Conservation (phyloP, 2,888 invertebrate species). For the Scaptomyza flava region DNA sequence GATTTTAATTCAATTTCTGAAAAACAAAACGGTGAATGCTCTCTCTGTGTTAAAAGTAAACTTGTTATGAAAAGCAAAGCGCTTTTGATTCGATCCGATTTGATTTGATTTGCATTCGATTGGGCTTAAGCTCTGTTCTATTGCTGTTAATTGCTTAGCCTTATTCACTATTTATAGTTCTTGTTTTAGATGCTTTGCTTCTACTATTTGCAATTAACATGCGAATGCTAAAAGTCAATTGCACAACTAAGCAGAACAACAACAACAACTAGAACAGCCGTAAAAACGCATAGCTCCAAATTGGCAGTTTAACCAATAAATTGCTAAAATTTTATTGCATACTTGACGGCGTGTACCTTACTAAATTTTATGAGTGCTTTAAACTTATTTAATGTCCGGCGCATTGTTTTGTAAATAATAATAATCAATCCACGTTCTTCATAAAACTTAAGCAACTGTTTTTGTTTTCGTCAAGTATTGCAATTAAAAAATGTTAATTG, state of each 20-base stretch:
- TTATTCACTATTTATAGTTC: background rate
- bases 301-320: conserved; percentile 28
- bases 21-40: conserved; percentile 16
- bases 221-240: conserved; percentile 7
- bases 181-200: conserved; percentile 25
- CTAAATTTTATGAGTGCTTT: background rate
- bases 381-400: background rate
- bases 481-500: conserved; percentile 17
- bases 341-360: conserved; percentile 29
- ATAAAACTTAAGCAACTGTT: conserved; percentile 11
- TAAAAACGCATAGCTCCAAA: conserved; percentile 8
- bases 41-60: conserved; percentile 7
- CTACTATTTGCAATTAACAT: conserved; percentile 36
- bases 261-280: background rate
- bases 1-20: conserved; percentile 7
- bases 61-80: conserved; percentile 41
- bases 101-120: conserved; percentile 10
- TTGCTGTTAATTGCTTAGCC: conserved; percentile 18
- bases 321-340: conserved; percentile 30
- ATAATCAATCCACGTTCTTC: background rate
- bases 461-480: conserved; percentile 14
- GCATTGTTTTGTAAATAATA: no score
- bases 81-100: conserved; percentile 6
- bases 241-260: background rate
- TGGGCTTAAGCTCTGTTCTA: conserved; percentile 4